These are phyloP conservation scores for Tipula vernalis DNA, from an alignment of 2,888 invertebrate genomes.

Conservation along the genomic window DNA sequence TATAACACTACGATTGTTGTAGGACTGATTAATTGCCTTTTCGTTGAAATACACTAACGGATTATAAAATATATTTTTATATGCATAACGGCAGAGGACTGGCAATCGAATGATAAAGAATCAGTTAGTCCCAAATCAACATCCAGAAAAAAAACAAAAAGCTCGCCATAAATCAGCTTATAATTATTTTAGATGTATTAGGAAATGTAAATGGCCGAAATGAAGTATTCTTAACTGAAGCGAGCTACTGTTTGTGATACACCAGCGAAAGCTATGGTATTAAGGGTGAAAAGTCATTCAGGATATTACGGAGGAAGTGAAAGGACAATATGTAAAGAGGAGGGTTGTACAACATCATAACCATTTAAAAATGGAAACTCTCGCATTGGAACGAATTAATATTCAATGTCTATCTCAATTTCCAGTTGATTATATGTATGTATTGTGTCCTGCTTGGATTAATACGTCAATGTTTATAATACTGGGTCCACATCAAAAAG, in stretches of 20 bases:
- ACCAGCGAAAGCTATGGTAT: not conserved
- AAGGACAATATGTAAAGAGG: conserved; percentile 15
- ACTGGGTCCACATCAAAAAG: not conserved
- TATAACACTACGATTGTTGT: too few species aligned
- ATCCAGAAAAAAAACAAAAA: too few species aligned
- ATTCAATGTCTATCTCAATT: conserved; percentile 17
- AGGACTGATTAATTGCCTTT: too few species aligned
- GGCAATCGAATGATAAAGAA: too few species aligned
- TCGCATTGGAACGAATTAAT: conserved; percentile 11
- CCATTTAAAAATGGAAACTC: conserved; percentile 14
- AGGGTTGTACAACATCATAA: conserved; percentile 14
- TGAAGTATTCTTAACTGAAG: not conserved
- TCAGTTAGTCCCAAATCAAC: too few species aligned
- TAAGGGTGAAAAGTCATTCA: conserved; percentile 16
- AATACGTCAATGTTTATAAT: not conserved
- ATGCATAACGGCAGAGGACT: too few species aligned
- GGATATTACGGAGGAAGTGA: conserved; percentile 16
- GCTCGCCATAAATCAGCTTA: too few species aligned
- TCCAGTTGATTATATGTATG: too few species aligned
- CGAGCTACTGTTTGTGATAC: conserved; percentile 14
- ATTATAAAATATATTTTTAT: too few species aligned
- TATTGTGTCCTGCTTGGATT: conserved; percentile 17
- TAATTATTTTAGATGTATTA: not conserved
- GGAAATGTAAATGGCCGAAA: not conserved
- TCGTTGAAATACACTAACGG: too few species aligned